These are phyloP conservation scores for Celastrina argiolus DNA, from an alignment of 2,888 invertebrate genomes.

Conservation along the genomic window DNA sequence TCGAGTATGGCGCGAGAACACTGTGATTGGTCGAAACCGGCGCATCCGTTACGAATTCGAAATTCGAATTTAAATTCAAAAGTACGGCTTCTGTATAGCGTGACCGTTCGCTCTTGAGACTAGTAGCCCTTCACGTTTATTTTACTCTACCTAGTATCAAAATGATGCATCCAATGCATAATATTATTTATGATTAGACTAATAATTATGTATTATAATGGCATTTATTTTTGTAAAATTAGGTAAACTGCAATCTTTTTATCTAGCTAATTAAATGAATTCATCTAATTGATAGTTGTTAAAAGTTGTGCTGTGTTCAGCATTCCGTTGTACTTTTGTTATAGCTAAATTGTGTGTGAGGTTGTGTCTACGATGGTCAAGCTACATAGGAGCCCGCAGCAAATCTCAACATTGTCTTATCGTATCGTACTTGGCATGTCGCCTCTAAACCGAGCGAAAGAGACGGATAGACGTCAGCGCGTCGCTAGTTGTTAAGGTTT, in stretches of 20 bases:
- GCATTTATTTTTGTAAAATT: slow-evolving; percentile 21
- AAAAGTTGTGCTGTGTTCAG: slow-evolving; percentile 1
- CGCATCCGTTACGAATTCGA: slow-evolving; percentile 7
- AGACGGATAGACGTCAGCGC: slow-evolving; percentile 18
- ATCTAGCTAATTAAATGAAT: slow-evolving; percentile 15
- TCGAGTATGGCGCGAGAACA: background rate
- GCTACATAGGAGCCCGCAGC: slow-evolving; percentile 7
- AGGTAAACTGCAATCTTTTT: background rate
- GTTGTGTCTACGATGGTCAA: slow-evolving; percentile 13
- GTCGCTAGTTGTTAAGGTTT: slow-evolving; percentile 25
- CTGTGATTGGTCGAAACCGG: slow-evolving; percentile 16
- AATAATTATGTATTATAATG: slow-evolving; percentile 1
- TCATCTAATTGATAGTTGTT: slow-evolving; percentile 14
- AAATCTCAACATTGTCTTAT: slow-evolving; percentile 11
- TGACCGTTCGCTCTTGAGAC: slow-evolving; percentile 18
- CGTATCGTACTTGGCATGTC: slow-evolving; percentile 24
- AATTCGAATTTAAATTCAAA: slow-evolving; percentile 18
- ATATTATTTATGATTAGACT: slow-evolving; percentile 12
- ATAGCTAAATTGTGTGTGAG: slow-evolving; percentile 13
- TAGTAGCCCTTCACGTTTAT: slow-evolving; percentile 5
- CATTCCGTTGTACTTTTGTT: background rate
- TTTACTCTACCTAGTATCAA: background rate
- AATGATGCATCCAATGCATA: background rate
- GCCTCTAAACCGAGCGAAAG: slow-evolving; percentile 27
- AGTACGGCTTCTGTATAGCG: slow-evolving; percentile 17